These are phyloP conservation scores for Temnothorax unifasciatus DNA, from an alignment of 2,888 invertebrate genomes.

Conservation along the genomic window DNA sequence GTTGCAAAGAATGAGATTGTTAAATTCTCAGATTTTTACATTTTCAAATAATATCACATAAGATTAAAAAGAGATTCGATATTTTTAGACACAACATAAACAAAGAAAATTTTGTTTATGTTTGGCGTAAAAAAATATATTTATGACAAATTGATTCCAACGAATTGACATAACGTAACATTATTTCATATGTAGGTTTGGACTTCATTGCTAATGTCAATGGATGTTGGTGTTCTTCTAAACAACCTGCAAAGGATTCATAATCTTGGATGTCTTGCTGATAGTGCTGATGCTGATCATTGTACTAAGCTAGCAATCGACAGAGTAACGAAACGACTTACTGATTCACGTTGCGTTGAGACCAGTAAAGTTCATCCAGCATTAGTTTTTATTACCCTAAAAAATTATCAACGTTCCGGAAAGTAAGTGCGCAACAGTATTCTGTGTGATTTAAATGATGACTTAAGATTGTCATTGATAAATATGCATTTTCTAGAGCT, in stretches of 20 bases:
- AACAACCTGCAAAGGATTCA: constrained; percentile 89
- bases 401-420: constrained; percentile 89
- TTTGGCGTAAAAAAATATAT: background rate
- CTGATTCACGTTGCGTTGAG: constrained; percentile 86
- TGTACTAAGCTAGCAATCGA: constrained; percentile 86
- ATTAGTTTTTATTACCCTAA: constrained; percentile 88
- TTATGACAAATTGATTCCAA: background rate
- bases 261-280: constrained; percentile 88
- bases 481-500: constrained; percentile 71
- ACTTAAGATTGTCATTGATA: constrained; percentile 20
- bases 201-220: constrained; percentile 88
- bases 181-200: constrained; percentile 87
- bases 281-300: constrained; percentile 65
- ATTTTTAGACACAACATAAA: background rate
- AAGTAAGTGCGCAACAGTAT: constrained; percentile 86
- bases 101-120: background rate
- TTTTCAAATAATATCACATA: background rate
- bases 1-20: background rate
- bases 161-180: constrained; percentile 45
- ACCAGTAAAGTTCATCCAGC: constrained; percentile 87
- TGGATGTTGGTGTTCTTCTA: constrained; percentile 87
- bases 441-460: background rate
- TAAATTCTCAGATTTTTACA: background rate
- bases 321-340: constrained; percentile 87
- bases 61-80: background rate